phyloP scores from a whole-genome alignment of 1,140 invertebrate species.

The Caenorhabditis remanei region DNA sequence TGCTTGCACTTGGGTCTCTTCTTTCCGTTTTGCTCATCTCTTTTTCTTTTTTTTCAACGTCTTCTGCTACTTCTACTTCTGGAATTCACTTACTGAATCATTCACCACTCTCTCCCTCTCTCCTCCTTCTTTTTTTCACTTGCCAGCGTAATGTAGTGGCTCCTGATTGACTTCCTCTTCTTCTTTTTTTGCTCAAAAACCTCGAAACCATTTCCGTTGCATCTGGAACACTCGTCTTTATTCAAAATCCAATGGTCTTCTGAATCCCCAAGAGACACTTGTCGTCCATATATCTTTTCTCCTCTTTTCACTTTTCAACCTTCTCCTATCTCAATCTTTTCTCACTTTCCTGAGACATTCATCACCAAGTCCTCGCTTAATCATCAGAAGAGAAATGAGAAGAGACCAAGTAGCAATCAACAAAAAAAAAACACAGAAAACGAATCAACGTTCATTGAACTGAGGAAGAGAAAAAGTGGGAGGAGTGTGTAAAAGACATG shows the following conservation, averaged over 20 bases:
- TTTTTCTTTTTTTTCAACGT: conserved; percentile 22
- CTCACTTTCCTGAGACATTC: conserved; percentile 27
- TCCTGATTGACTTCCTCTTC: conserved; percentile 50
- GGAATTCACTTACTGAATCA: conserved; percentile 54
- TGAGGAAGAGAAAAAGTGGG: neutral
- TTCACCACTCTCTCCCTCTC: conserved; percentile 4
- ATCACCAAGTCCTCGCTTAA: conserved; percentile 42
- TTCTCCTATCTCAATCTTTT: conserved; percentile 4
- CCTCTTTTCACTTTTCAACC: conserved; percentile 28
- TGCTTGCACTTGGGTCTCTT: conserved; percentile 37
- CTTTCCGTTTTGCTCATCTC: conserved; percentile 49
- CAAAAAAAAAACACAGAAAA: conserved; percentile 24
- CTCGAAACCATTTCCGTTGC: conserved; percentile 32
- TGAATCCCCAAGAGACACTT: conserved; percentile 42
- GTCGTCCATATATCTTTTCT: conserved; percentile 29
- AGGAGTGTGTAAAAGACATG: conserved; percentile 38
- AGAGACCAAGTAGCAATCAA: conserved; percentile 30
- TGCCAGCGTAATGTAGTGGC: conserved; percentile 53
- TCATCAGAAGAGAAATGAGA: conserved; percentile 13
- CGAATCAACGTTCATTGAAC: conserved; percentile 23
- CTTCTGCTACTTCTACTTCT: conserved; percentile 39
- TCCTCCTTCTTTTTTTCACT: conserved; percentile 14
- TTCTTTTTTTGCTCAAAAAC: conserved; percentile 31
- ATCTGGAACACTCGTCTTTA: conserved; percentile 1
- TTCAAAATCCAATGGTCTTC: conserved; percentile 16